These are phyloP conservation scores for Tauraco erythrolophus DNA, from an alignment of 2,113 vertebrate genomes.

Conservation along the genomic window DNA sequence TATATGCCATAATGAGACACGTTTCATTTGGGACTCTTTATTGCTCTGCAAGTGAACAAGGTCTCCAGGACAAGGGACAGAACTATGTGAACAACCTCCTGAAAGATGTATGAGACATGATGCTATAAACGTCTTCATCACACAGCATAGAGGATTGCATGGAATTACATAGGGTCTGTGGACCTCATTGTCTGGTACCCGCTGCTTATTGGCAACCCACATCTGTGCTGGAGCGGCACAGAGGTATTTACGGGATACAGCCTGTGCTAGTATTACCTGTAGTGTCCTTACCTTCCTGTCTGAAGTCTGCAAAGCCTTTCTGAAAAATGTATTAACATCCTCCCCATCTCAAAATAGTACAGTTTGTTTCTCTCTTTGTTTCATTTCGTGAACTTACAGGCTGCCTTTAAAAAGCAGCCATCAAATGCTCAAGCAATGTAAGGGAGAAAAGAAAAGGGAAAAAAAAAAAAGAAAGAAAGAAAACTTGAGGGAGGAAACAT, in stretches of 20 bases:
- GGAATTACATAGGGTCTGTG: not conserved
- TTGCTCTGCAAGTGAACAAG: not conserved
- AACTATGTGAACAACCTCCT: not conserved
- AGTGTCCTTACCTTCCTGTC: not conserved
- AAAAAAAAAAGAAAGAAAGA: not conserved
- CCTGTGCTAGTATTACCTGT: not conserved
- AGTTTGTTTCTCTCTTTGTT: not conserved
- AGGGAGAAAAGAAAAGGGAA: rapidly evolving
- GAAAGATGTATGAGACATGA: not conserved
- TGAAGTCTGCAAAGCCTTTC: not conserved
- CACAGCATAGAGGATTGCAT: not conserved
- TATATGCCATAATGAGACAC: not conserved
- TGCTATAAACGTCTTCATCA: not conserved
- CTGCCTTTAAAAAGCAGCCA: not conserved
- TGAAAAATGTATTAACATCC: not conserved
- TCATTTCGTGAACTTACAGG: not conserved
- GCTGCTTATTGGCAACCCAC: not conserved
- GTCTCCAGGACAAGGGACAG: not conserved
- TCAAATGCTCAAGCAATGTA: not conserved
- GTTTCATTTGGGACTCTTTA: not conserved
- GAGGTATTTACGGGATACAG: not conserved
- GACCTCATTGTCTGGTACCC: not conserved
- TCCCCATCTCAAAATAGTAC: not conserved
- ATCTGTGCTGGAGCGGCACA: not conserved
- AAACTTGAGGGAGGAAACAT: not conserved